Percentiles rank a stretch among this genome's conserved stretches.
Conservation (phyloP, 1,140 invertebrate genomes). For the Drosophila bipectinata region DNA sequence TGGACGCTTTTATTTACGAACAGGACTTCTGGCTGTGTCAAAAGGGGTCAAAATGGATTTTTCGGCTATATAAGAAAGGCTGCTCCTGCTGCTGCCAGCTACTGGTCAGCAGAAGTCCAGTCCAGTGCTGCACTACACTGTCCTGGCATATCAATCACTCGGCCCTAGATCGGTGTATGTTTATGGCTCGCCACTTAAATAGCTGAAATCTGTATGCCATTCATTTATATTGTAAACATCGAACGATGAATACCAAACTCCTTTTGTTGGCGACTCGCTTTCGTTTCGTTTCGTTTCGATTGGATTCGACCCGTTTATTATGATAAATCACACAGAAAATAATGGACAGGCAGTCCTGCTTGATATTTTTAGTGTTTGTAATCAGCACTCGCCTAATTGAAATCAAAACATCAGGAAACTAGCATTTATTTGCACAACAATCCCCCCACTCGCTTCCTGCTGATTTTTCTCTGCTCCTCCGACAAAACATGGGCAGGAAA, state of each 20-base stretch:
- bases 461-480: no score
- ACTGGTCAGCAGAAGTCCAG: neutral
- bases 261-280: conserved; percentile 16
- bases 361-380: conserved; percentile 80
- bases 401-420: conserved; percentile 59
- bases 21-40: conserved; percentile 61
- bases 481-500: conserved; percentile 4
- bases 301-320: conserved; percentile 54
- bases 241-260: conserved; percentile 21
- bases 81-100: conserved; percentile 15
- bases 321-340: conserved; percentile 70
- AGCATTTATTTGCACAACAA: conserved; percentile 69
- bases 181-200: conserved; percentile 63
- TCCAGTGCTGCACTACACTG: conserved; percentile 32
- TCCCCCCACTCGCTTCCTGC: conserved; percentile 4
- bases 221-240: conserved; percentile 70
- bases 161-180: conserved; percentile 26
- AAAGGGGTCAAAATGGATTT: conserved; percentile 79
- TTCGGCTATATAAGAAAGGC: conserved; percentile 47
- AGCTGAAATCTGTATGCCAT: conserved; percentile 72
- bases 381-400: conserved; percentile 68
- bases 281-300: conserved; percentile 13
- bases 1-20: conserved; percentile 80
- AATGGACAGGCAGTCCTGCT: conserved; percentile 24
- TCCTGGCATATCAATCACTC: conserved; percentile 73